Evolutionary conservation across 2,888 invertebrate species (phyloP).

Genomic region (Camponotus fellah): DNA sequence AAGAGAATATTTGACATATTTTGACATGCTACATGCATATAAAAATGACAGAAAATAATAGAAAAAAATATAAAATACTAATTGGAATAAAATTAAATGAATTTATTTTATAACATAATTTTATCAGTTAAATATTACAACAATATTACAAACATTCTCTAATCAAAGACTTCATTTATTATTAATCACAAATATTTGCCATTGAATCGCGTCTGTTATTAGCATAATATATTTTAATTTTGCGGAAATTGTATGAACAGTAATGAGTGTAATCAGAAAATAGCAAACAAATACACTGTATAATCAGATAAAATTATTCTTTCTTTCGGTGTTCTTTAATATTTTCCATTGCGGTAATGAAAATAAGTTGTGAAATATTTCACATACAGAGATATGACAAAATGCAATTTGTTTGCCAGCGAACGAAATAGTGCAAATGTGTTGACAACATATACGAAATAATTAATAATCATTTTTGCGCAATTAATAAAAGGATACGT

Average conservation of each 20-base stretch:
- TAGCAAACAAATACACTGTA: not conserved
- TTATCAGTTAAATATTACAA: not conserved
- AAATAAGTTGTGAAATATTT: not conserved
- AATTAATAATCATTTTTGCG: not conserved
- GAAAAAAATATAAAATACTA: not conserved
- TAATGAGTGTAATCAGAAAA: not conserved
- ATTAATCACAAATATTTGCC: not conserved
- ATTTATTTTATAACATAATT: not conserved
- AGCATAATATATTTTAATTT: not conserved
- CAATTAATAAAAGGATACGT: not conserved
- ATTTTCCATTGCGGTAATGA: not conserved
- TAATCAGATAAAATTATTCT: not conserved
- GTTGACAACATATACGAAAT: not conserved
- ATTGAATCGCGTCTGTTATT: not conserved
- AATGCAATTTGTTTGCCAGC: not conserved
- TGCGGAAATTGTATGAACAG: not conserved
- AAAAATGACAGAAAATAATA: not conserved
- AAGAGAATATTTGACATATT: not conserved
- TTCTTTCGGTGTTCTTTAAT: not conserved
- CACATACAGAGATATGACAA: not conserved
- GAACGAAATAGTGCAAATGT: not conserved
- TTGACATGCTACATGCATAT: not conserved
- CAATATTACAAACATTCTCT: too few relatives aligned
- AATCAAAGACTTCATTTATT: not conserved
- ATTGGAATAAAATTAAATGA: conserved; percentile 11